Evolutionary conservation across 2,113 vertebrate species (phyloP).

Genomic region (Himantopus leucocephalus): DNA sequence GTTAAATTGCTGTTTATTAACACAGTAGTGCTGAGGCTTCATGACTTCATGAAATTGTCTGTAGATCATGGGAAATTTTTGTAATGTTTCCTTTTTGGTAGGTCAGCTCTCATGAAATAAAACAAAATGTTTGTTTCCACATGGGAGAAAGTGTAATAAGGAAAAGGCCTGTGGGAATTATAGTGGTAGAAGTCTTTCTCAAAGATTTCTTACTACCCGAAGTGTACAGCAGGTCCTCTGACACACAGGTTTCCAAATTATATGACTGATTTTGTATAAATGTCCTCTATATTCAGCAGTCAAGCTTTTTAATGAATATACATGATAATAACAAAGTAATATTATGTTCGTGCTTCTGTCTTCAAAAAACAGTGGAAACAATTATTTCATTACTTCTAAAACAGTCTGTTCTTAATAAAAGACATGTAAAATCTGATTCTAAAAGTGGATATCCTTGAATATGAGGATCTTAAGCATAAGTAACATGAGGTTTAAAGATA

Average conservation of each 20-base stretch:
- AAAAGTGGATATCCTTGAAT: background rate
- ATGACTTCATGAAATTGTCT: background rate
- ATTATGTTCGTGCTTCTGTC: background rate
- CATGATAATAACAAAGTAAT: background rate
- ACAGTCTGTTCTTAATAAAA: background rate
- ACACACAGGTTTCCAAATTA: background rate
- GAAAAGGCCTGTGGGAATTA: constrained; percentile 21
- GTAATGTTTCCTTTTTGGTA: background rate
- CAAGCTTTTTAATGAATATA: background rate
- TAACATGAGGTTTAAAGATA: constrained; percentile 5
- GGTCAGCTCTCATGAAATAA: background rate
- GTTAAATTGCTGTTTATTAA: background rate
- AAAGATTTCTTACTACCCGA: background rate
- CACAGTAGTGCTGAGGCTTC: background rate
- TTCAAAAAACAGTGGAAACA: background rate
- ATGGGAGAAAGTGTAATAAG: background rate
- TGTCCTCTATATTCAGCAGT: background rate
- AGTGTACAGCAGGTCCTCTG: background rate
- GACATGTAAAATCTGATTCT: background rate
- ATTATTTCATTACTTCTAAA: background rate
- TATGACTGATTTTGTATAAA: background rate
- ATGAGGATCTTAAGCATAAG: background rate
- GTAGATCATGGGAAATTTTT: background rate
- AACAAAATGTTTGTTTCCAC: background rate
- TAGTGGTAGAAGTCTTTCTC: background rate